Base-by-base conservation (phyloP, 2,797 vertebrate species). In the Anabas testudineus region DNA sequence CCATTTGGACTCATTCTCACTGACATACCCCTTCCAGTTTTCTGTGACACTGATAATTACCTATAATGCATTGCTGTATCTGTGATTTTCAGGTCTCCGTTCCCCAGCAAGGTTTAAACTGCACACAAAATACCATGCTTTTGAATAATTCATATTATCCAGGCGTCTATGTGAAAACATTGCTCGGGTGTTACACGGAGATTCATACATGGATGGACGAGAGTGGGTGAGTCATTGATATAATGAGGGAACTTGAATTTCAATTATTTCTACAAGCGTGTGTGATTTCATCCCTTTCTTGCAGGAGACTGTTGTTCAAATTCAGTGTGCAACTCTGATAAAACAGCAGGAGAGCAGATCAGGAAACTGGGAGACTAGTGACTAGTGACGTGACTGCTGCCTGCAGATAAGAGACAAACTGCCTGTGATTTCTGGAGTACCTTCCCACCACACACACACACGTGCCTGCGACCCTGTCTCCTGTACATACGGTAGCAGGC, bases 361-460 rank as follows among this genome's bases (percentile, higher is more conserved):
- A 58, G 43, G 12, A 48, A 58, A 68, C 30, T 16, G 24, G 0
- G 24, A 60, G 16, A 36, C 77, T 34, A 51, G 46, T 48, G 54
- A 47, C 46, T 47, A 32, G 45, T 74, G 75, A 69, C 47, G 59
- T 45, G 52, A 76, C 64, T 71, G 66, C 69, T 70, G 82, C 51
- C 69, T 69, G 18, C 36, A 80, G 76, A 88, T 78, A 72, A 81
- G 67, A 74, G 56, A 75, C 55, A 48, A 81, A 66, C 41, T 37
- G 69, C 28, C 24, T 39, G 56, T 10, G n/a, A 71, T 63, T 58
- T 71, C 61, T 68, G 16, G 39, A 71, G 21, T 58, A 9, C 42
- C 42, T 59, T 45, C 54, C 39, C 54, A 42, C 51, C 34, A 47
- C 47, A 52, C 37, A 28, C 32, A 56, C 4, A n/a, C n/a, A n/a